These are phyloP conservation scores for Caradrina clavipalpis DNA, from an alignment of 2,888 invertebrate species.

Conservation along the genomic window DNA sequence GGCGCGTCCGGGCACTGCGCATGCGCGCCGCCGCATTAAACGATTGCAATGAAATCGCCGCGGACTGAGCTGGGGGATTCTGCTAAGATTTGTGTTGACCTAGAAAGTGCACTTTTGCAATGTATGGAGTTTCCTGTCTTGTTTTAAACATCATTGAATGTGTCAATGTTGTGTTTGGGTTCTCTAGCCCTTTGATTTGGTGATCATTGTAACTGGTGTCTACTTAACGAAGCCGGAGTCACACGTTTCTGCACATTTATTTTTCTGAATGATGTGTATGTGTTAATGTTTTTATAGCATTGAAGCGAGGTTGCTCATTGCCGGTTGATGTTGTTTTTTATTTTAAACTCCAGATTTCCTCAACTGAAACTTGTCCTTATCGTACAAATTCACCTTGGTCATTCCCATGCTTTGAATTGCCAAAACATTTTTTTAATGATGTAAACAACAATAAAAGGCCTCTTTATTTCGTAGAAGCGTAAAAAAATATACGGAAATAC, in stretches of 20 bases:
- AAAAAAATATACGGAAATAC: too few species aligned
- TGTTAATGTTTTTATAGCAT: neutral
- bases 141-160: neutral
- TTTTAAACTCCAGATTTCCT: slow-evolving; percentile 10
- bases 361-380: slow-evolving; percentile 18
- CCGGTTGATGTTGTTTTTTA: neutral
- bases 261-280: too few species aligned
- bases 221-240: too few species aligned
- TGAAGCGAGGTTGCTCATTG: neutral
- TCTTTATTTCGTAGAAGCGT: too few species aligned
- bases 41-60: slow-evolving; percentile 56
- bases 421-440: too few species aligned
- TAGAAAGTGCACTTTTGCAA: slow-evolving; percentile 31
- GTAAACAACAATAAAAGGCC: too few species aligned
- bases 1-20: slow-evolving; percentile 16
- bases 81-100: slow-evolving; percentile 37
- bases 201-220: neutral
- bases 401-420: slow-evolving; percentile 3
- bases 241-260: too few species aligned
- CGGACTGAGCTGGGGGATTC: slow-evolving; percentile 50
- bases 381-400: slow-evolving; percentile 5
- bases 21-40: slow-evolving; percentile 28
- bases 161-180: neutral
- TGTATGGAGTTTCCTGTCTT: neutral
- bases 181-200: neutral